These are phyloP conservation scores for Pachyuromys duprasi DNA, from an alignment of 2,797 vertebrate genomes.

Conservation along the genomic window DNA sequence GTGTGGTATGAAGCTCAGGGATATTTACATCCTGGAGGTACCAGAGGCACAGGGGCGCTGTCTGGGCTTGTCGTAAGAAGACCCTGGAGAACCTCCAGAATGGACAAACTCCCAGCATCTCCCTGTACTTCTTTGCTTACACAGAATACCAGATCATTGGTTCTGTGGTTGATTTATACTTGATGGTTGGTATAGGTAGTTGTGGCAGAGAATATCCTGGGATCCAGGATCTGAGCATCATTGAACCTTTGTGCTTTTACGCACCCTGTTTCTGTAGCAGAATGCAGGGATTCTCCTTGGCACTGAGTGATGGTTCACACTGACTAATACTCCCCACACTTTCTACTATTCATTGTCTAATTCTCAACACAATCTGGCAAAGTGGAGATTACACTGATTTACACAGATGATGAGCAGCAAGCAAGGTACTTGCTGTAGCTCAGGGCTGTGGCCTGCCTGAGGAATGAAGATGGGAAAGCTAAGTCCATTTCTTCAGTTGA, in stretches of 20 bases:
- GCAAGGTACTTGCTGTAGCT: background rate
- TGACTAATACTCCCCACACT: background rate
- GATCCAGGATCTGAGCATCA: background rate
- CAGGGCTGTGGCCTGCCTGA: background rate
- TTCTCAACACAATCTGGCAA: background rate
- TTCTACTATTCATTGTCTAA: background rate
- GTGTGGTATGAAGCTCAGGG: background rate
- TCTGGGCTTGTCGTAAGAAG: background rate
- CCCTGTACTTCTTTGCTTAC: background rate
- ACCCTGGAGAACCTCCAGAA: background rate
- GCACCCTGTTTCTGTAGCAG: background rate
- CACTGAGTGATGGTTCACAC: background rate
- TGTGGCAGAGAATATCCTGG: background rate
- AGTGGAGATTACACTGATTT: background rate
- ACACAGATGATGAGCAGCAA: background rate
- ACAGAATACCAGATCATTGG: background rate
- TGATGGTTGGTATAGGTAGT: background rate
- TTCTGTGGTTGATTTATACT: background rate
- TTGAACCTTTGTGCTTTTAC: background rate
- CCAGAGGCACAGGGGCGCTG: background rate
- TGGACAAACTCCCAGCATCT: background rate
- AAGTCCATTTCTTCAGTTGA: background rate
- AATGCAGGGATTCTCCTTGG: background rate
- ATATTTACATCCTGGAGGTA: background rate
- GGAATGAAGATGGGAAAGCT: background rate